Conservation (phyloP, 2,797 vertebrate genomes). For the Cyprinodon diabolis region DNA sequence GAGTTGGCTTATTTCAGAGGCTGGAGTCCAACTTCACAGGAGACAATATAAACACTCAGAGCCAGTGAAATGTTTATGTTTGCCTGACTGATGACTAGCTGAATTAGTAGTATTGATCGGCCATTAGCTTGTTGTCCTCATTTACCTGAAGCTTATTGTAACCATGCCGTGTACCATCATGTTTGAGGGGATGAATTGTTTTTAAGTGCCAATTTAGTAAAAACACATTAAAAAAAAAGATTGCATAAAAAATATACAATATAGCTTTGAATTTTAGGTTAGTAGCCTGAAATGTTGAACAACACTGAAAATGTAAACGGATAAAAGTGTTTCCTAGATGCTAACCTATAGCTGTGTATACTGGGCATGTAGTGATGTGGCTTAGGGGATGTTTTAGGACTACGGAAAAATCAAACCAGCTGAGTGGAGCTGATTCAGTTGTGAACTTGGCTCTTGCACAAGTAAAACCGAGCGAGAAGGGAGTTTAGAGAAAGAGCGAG, state of each 20-base stretch:
- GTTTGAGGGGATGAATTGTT: background rate
- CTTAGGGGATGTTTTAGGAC: background rate
- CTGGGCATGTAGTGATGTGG: background rate
- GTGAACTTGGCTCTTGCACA: background rate
- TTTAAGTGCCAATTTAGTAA: background rate
- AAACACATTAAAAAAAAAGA: background rate
- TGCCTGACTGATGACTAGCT: background rate
- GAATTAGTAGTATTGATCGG: background rate
- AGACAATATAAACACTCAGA: background rate
- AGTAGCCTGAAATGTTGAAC: background rate
- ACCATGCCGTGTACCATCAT: background rate
- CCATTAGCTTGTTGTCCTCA: background rate
- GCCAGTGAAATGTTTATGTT: background rate
- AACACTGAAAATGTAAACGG: background rate
- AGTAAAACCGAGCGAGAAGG: background rate
- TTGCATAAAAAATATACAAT: background rate
- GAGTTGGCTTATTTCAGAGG: background rate
- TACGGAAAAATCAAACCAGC: slow-evolving; percentile 10
- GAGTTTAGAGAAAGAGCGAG: background rate
- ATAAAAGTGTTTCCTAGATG: background rate
- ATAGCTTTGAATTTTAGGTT: background rate
- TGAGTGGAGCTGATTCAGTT: background rate
- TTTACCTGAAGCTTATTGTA: background rate
- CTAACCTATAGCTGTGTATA: background rate
- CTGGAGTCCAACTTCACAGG: background rate